These are phyloP conservation scores for Armadillidium nasatum DNA, from an alignment of 1,140 invertebrate species.

Conservation along the genomic window DNA sequence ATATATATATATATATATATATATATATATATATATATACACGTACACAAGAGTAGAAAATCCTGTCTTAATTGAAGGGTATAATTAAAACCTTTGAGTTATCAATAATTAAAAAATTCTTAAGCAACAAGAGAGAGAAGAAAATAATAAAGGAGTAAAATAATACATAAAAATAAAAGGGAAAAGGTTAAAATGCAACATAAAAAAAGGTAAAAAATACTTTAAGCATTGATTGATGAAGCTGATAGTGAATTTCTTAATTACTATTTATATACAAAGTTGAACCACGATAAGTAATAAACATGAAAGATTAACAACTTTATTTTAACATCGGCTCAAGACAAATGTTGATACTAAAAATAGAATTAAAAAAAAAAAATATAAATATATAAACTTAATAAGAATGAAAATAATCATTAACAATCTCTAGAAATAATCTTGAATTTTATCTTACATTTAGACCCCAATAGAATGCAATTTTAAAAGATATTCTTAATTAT, in stretches of 20 bases:
- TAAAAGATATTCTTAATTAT: not conserved
- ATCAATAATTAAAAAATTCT: no score
- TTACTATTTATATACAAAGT: conserved; percentile 12
- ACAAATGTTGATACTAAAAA: not conserved
- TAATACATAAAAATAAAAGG: not conserved
- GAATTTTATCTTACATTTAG: not conserved
- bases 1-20: conserved; percentile 1
- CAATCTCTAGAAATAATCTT: not conserved
- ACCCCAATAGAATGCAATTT: not conserved
- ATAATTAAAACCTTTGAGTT: no score
- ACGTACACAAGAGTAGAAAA: not conserved
- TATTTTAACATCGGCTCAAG: not conserved
- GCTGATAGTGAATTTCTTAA: not conserved
- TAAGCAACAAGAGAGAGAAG: no score
- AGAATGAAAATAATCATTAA: not conserved
- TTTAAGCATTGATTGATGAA: conserved; percentile 9
- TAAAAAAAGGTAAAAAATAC: not conserved
- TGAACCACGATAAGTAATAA: not conserved
- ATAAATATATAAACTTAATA: no score
- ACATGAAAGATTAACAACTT: not conserved
- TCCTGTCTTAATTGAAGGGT: not conserved
- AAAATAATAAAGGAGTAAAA: no score
- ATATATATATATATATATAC: not conserved
- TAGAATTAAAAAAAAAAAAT: no score
- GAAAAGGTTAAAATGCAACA: not conserved